A percentile compares a stretch with the other conserved stretches of the same genome.
These are phyloP conservation scores for Antheraea assamensis DNA, from an alignment of 2,888 invertebrate genomes.

Conservation along the genomic window DNA sequence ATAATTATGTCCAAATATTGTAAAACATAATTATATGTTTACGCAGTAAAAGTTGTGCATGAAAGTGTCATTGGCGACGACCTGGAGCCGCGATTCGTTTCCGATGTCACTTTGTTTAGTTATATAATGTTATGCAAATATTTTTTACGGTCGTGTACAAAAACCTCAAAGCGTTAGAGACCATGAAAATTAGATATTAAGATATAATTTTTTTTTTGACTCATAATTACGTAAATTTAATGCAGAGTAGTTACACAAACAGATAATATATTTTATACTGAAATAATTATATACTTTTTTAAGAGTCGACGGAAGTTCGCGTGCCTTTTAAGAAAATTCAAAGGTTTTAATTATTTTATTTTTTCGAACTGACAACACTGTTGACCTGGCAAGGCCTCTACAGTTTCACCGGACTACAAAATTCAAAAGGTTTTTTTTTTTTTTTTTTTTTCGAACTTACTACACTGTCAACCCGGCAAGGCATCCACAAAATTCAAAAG, in stretches of 20 bases:
- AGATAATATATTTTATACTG: not conserved
- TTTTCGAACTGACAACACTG: no score
- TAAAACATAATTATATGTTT: not conserved
- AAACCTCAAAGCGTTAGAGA: slow-evolving; percentile 1
- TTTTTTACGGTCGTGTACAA: not conserved
- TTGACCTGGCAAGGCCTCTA: no score
- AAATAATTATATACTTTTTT: not conserved
- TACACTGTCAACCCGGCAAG: no score
- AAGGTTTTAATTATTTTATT: no score
- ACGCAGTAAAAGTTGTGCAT: not conserved
- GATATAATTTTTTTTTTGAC: not conserved
- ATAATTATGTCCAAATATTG: not conserved
- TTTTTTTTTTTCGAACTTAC: no score
- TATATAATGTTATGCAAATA: slow-evolving; percentile 24
- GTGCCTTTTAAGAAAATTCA: no score
- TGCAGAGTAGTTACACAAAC: not conserved
- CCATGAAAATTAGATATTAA: not conserved
- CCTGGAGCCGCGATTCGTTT: not conserved
- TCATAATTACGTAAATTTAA: not conserved
- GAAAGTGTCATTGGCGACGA: slow-evolving; percentile 1
- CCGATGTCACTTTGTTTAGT: not conserved
- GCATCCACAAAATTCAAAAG: no score
- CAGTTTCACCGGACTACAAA: no score
- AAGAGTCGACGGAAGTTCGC: not conserved
- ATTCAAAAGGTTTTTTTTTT: no score